Evolutionary conservation across 2,113 vertebrate genomes (phyloP), one percentile per base, ranked within the genome.

Genomic region (Solenodon paradoxus): DNA sequence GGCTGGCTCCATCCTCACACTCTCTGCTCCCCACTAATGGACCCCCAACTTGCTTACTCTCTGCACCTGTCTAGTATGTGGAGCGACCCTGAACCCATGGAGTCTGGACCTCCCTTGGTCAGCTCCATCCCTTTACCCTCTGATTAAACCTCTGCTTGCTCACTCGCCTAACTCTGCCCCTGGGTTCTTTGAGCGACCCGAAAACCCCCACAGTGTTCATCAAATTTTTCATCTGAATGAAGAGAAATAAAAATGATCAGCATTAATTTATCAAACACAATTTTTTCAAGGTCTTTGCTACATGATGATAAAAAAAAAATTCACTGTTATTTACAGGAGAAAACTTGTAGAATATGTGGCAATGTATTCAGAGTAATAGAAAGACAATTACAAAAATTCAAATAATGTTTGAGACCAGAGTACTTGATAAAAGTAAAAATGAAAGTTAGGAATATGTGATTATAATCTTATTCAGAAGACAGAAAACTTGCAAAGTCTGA

Each of bases 401-500:
- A 88, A 53, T 42, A 71, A 90, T 35, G 26, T 38, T 80, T 95
- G n/a, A 30, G 20, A 84, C 12, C 40, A 90, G n/a, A 83, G 51
- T 63, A 32, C 3, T 83, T 79, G 47, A 28, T 7, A n/a, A 8
- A 66, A 3, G 35, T 22, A 51, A 9, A 7, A 13, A n/a, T 22
- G 13, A 6, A 61, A 59, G 38, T 85, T 88, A 81, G 53, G 24
- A 87, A 68, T 30, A 94, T 2, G 28, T 51, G 11, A 85, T 57
- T n/a, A 80, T 72, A 94, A 59, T 96, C 55, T 90, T 74, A 68
- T 22, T 80, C 22, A 68, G 55, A 78, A 93, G 71, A 92, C 47
- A 61, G 66, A 78, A 66, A 71, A 53, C 20, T 84, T 86, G 72
- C 82, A 92, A 96, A 92, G 16, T 96, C 68, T 82, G 53, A 78